Conservation (phyloP, 2,888 invertebrate species). For the Scaptomyza parva region DNA sequence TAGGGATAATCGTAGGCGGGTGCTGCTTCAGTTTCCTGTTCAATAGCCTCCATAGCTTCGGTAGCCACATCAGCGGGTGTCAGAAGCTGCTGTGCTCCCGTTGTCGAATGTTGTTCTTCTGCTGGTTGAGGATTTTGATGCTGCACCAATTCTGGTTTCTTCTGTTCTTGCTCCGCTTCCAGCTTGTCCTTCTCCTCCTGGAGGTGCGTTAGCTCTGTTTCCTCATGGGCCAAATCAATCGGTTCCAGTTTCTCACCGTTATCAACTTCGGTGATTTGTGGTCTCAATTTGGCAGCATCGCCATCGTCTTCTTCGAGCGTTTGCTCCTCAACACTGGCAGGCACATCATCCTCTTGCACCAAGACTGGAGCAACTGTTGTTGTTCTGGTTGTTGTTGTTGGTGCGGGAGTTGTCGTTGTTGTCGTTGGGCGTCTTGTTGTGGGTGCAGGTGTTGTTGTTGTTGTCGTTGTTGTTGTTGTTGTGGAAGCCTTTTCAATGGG, state of each 20-base stretch:
- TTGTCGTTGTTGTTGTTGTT: constrained; percentile 51
- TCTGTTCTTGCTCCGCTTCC: constrained; percentile 10
- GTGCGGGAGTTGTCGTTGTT: constrained; percentile 40
- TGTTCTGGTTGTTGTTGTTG: constrained; percentile 48
- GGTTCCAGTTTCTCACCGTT: constrained; percentile 58
- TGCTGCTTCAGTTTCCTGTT: constrained; percentile 50
- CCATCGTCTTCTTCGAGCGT: constrained; percentile 80
- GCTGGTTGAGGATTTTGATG: constrained; percentile 2
- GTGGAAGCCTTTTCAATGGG: constrained; percentile 45
- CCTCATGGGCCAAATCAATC: constrained; percentile 65
- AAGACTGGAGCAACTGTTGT: constrained; percentile 47
- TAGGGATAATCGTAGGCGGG: constrained; percentile 82
- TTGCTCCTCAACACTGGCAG: constrained; percentile 68
- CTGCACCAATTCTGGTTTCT: neutral
- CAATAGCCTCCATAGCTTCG: constrained; percentile 48
- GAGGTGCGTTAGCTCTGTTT: constrained; percentile 62
- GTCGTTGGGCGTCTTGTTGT: constrained; percentile 45
- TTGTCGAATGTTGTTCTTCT: constrained; percentile 42
- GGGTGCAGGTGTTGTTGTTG: constrained; percentile 35
- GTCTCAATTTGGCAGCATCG: constrained; percentile 49
- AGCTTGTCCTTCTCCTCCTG: constrained; percentile 18
- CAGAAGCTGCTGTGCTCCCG: constrained; percentile 61
- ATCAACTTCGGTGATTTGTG: constrained; percentile 45
- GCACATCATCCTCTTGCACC: constrained; percentile 56
- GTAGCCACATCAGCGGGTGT: constrained; percentile 65